Conservation (phyloP, 2,113 vertebrate genomes). For the Neolamprologus kungweensis region DNA sequence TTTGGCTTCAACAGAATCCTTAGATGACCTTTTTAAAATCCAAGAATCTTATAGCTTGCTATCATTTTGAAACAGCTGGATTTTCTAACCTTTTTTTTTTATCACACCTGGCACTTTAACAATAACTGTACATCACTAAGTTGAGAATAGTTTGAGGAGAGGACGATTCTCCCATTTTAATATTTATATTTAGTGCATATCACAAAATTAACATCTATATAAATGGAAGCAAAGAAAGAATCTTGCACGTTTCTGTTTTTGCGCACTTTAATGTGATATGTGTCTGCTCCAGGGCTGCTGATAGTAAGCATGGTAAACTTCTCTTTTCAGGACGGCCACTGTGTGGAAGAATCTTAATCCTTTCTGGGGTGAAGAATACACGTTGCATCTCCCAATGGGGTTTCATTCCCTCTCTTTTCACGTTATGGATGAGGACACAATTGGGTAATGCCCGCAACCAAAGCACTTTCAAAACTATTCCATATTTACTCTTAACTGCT, state of each 20-base stretch:
- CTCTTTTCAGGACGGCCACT: slow-evolving; percentile 75
- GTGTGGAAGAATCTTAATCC: slow-evolving; percentile 88
- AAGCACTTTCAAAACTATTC: background rate
- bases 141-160: background rate
- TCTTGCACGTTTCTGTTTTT: background rate
- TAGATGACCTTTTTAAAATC: background rate
- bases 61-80: background rate
- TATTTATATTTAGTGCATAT: background rate
- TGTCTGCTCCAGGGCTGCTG: background rate
- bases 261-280: background rate
- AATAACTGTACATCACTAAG: background rate
- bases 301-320: background rate
- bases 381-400: slow-evolving; percentile 78
- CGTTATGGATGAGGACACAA: slow-evolving; percentile 87
- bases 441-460: slow-evolving; percentile 67
- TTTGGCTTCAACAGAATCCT: background rate
- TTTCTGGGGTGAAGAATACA: slow-evolving; percentile 92
- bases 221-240: background rate
- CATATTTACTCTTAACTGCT: background rate
- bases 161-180: background rate
- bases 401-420: slow-evolving; percentile 82
- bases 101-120: background rate
- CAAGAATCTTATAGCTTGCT: background rate
- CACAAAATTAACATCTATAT: background rate
- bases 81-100: background rate